These are phyloP conservation scores for Cryptoprocta ferox DNA, from an alignment of 2,797 vertebrate genomes.

Conservation along the genomic window DNA sequence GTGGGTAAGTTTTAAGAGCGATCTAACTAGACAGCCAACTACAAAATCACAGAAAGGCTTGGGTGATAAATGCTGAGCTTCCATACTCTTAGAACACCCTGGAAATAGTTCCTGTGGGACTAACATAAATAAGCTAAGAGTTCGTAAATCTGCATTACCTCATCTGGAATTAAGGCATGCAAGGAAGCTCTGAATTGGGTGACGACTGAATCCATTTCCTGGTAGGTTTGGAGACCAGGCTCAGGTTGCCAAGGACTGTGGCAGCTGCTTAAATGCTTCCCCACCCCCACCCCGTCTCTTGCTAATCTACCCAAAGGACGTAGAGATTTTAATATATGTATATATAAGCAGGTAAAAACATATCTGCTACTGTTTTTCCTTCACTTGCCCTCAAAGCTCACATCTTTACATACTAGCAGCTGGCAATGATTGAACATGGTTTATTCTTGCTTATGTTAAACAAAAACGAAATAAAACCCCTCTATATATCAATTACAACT, in stretches of 20 bases:
- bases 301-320: not conserved
- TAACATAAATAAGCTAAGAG: not conserved
- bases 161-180: not conserved
- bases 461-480: not conserved
- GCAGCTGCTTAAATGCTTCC: not conserved
- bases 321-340: not conserved
- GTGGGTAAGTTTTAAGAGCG: not conserved
- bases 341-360: not conserved
- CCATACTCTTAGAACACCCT: not conserved
- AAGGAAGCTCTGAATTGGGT: not conserved
- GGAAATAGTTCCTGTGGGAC: not conserved
- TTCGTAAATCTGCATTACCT: not conserved
- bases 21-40: not conserved
- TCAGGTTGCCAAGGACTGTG: not conserved
- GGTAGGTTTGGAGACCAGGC: not conserved
- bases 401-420: not conserved
- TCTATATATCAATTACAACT: not conserved
- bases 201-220: not conserved
- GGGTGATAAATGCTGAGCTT: not conserved
- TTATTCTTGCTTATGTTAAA: not conserved
- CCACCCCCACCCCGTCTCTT: not conserved
- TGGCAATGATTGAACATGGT: not conserved
- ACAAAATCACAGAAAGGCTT: not conserved
- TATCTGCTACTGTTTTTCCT: not conserved
- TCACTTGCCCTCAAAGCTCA: conserved; percentile 1